Base-by-base conservation (phyloP, 2,888 invertebrate genomes). In the Ethmia dodecea region DNA sequence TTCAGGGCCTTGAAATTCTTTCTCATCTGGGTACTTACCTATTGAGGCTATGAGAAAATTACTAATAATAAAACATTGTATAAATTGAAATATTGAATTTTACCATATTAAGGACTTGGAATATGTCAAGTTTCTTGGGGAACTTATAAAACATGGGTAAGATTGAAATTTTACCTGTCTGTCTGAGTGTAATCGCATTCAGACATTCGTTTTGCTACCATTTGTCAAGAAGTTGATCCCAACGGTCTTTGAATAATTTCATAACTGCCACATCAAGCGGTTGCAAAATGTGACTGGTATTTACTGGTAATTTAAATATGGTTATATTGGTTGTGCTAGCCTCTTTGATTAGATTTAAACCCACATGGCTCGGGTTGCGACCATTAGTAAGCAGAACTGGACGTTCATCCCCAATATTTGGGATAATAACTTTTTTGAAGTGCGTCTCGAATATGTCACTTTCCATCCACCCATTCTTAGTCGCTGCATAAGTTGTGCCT, bases 391-490 rank as follows among this genome's bases (percentile, higher is more conserved):
- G 26, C 5, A 42, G 29, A n/a, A 47, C 29, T 12, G 45, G 49
- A n/a, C 47, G 36, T 33, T 41, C 11, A 13, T 31, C 28, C 22
- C 37, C 37, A 9, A 45, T 28, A 5, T 29, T 22, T 2, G 33
- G 29, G 5, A 49, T 33, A 37, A 53, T 51, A 10, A 35, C 35
- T 36, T 52, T 55, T 42, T 54, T 37, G 30, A 55, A 52, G 30
- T 44, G 55, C 5, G 14, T 33, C 25, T 45, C 50, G 26, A 45
- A 65, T 10, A 66, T 44, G 0, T 52, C 40, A 2, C 46, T 42
- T 28, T 67, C 56, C 52, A 68, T 66, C 60, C 60, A 64, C 2
- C 58, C 60, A 37, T 66, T 62, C 27, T 33, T 37, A 6, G 51
- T 57, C 4, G 55, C 53, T 4, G 56, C 49, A 31, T 56, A 55